These are phyloP conservation scores for Phaedon cochleariae DNA, from an alignment of 2,888 invertebrate species.

Conservation along the genomic window DNA sequence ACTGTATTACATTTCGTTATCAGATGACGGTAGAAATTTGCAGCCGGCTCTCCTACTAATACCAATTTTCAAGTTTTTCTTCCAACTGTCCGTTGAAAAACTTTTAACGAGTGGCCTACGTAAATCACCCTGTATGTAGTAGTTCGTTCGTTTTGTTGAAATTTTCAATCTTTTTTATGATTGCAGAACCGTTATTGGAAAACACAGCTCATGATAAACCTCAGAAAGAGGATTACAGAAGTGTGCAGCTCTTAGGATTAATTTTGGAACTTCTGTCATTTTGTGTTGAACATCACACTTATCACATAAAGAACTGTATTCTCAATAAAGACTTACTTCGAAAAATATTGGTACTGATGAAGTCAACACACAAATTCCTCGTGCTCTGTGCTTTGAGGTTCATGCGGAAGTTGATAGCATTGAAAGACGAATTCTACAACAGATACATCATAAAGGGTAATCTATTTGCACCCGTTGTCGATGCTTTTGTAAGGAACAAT, in stretches of 20 bases:
- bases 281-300: slow-evolving; percentile 99
- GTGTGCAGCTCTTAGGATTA: slow-evolving; percentile 93
- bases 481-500: slow-evolving; percentile 95
- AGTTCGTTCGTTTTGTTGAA: too few relatives aligned
- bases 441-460: slow-evolving; percentile 90
- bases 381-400: slow-evolving; percentile 95
- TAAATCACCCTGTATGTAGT: too few relatives aligned
- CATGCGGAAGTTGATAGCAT: slow-evolving; percentile 94
- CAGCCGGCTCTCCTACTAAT: too few relatives aligned
- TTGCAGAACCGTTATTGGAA: slow-evolving; percentile 85
- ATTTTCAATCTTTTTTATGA: too few relatives aligned
- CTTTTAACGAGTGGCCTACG: too few relatives aligned
- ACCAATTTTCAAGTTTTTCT: too few relatives aligned
- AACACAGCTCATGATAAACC: slow-evolving; percentile 92
- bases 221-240: slow-evolving; percentile 93
- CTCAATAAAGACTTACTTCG: slow-evolving; percentile 95
- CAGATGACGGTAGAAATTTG: too few relatives aligned
- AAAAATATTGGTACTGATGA: slow-evolving; percentile 94
- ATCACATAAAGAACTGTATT: slow-evolving; percentile 98
- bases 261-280: slow-evolving; percentile 96
- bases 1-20: too few relatives aligned
- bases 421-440: slow-evolving; percentile 99
- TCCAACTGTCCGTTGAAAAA: too few relatives aligned
- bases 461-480: slow-evolving; percentile 94
- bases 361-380: slow-evolving; percentile 96